A percentile compares a stretch with the other conserved stretches of the same genome.
phyloP scores from a whole-genome alignment of 2,113 vertebrate species.

The Drymodes brunneopygia region DNA sequence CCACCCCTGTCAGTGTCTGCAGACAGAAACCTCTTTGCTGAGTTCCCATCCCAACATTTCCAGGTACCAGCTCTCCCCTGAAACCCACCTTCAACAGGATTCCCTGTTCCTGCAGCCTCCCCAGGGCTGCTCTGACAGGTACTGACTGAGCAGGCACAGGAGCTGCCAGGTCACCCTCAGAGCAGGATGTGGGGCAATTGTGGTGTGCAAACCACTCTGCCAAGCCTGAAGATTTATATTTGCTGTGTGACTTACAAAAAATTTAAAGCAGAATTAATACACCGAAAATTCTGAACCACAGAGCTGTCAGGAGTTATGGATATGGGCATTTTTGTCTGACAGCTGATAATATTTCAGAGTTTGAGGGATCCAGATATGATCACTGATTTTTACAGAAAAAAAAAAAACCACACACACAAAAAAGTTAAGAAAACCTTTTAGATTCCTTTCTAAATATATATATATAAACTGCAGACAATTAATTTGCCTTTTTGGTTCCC shows the following conservation, averaged over 20 bases:
- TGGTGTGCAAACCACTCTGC: not conserved
- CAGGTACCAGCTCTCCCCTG: not conserved
- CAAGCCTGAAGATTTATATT: not conserved
- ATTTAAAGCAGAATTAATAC: not conserved
- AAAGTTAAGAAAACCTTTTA: accelerated
- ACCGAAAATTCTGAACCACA: not conserved
- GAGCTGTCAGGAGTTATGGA: not conserved
- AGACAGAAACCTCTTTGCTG: not conserved
- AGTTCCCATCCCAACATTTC: not conserved
- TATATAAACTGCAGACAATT: not conserved
- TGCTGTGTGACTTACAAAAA: not conserved
- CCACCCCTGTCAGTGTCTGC: not conserved
- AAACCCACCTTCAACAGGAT: accelerated
- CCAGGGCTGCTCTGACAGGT: not conserved
- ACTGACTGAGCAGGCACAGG: not conserved
- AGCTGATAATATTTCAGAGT: not conserved
- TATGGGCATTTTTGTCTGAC: not conserved
- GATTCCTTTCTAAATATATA: not conserved
- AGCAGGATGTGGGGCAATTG: not conserved
- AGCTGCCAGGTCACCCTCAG: not conserved
- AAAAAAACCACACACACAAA: not conserved
- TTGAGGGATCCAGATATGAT: not conserved
- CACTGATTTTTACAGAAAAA: not conserved
- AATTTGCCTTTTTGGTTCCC: not conserved
- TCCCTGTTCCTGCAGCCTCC: not conserved